Base-by-base conservation (phyloP, 2,113 vertebrate species). In the Campylorhamphus procurvoides region DNA sequence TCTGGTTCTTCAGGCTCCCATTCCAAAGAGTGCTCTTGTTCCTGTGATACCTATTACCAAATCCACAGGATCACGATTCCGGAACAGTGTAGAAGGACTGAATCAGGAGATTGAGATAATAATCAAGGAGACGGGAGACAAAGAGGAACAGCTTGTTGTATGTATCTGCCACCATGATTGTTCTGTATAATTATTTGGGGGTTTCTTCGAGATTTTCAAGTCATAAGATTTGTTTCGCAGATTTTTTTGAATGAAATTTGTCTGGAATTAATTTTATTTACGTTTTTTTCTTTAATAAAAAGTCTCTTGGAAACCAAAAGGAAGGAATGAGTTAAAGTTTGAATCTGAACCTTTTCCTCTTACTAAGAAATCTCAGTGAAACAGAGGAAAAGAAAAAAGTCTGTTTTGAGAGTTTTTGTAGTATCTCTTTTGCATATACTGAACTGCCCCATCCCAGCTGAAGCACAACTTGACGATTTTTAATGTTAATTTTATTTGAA, bases 21-120 rank as follows among this genome's bases (percentile, higher is more conserved):
- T 99, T 98, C 99, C 99, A 94, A 99, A 99, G 97, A 99, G 98
- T 96, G 98, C 99, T 46, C 98, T 99, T 50, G 98, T 99, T 67
- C 99, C 99, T 71, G 98, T 98, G 82, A 99, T 99, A 95, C 99
- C 99, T 23, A 99, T 99, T 93, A 97, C 98, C 94, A 99, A 99
- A 95, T 99, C 99, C 4, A 99, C 99, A 2, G 98, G 99, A 23
- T 99, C 99, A 6, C 98, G 99, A 66, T 99, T 99, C 97, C 98
- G 99, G 72, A 99, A 99, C 98, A 99, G 99, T 18, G 98, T 99
- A 49, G 99, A 99, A 97, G 99, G 99, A 49, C 97, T 99, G 91
- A 99, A 99, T 98, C 99, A 99, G 94, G 99, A 99, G 98, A 99
- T 99, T 50, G 99, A 99, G 89, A 99, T 99, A 97, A 99, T 99